These are phyloP conservation scores for Cantharis rustica DNA, from an alignment of 2,888 invertebrate species.

Conservation along the genomic window DNA sequence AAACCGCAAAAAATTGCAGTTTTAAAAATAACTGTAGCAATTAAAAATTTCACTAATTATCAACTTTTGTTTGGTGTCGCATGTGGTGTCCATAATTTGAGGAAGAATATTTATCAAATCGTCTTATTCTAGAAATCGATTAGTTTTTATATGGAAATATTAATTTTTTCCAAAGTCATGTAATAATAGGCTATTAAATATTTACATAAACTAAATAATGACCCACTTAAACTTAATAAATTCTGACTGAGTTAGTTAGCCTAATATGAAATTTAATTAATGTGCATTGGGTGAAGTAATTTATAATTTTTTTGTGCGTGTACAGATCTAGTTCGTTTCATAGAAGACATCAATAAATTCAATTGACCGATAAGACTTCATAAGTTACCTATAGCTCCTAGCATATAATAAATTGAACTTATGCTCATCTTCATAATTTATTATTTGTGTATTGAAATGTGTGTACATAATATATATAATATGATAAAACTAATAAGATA, in stretches of 20 bases:
- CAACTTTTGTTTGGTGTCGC: too few species aligned
- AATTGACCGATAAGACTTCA: neutral
- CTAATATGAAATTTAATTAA: neutral
- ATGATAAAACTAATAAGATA: neutral
- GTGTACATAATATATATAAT: too few species aligned
- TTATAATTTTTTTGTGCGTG: neutral
- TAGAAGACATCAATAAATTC: neutral
- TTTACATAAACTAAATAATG: neutral
- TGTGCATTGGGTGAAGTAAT: neutral
- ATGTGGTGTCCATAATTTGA: too few species aligned
- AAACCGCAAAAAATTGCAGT: too few species aligned
- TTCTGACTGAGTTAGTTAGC: neutral
- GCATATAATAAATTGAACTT: neutral
- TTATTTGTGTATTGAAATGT: neutral
- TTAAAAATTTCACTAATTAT: too few species aligned
- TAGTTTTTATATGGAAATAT: neutral
- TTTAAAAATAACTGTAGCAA: too few species aligned
- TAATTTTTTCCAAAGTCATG: neutral
- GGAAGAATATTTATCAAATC: too few species aligned
- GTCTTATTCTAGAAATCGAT: neutral
- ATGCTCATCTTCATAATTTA: neutral
- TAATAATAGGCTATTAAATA: neutral
- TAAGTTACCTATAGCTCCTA: neutral
- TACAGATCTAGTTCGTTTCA: neutral
- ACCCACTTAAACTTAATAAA: neutral